A percentile compares a stretch with the other conserved stretches of the same genome.
These are phyloP conservation scores for Cinclus cinclus DNA, from an alignment of 2,113 vertebrate species.

Conservation along the genomic window DNA sequence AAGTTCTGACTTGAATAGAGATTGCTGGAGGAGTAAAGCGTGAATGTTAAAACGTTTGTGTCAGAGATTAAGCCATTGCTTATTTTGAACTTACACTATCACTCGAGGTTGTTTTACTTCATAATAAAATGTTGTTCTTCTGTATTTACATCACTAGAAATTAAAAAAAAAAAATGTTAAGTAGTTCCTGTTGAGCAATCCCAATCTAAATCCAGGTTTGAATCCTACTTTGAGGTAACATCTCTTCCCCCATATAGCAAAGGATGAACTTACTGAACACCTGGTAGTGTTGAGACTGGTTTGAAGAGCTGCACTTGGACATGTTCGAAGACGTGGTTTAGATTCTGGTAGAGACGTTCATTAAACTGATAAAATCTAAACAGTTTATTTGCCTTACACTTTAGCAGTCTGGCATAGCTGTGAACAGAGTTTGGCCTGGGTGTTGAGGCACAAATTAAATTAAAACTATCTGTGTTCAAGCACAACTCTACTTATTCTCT, in stretches of 20 bases:
- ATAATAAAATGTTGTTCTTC: neutral
- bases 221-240: neutral
- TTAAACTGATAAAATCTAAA: slow-evolving; percentile 39
- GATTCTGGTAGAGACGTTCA: neutral
- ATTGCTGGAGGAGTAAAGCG: neutral
- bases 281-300: neutral
- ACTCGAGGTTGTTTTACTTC: neutral
- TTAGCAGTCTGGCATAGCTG: neutral
- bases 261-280: neutral
- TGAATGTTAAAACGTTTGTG: neutral
- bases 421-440: neutral
- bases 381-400: neutral
- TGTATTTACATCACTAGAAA: neutral
- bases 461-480: neutral
- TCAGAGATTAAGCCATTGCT: neutral
- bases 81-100: neutral
- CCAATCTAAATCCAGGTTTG: neutral
- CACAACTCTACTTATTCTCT: neutral
- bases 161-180: neutral
- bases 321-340: neutral
- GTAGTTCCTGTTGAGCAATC: neutral
- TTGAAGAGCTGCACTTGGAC: neutral
- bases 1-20: slow-evolving; percentile 49
- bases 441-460: neutral
- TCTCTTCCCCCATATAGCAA: neutral